Evolutionary conservation across 2,888 invertebrate genomes (phyloP).

Genomic region (Megalurothrips usitatus): DNA sequence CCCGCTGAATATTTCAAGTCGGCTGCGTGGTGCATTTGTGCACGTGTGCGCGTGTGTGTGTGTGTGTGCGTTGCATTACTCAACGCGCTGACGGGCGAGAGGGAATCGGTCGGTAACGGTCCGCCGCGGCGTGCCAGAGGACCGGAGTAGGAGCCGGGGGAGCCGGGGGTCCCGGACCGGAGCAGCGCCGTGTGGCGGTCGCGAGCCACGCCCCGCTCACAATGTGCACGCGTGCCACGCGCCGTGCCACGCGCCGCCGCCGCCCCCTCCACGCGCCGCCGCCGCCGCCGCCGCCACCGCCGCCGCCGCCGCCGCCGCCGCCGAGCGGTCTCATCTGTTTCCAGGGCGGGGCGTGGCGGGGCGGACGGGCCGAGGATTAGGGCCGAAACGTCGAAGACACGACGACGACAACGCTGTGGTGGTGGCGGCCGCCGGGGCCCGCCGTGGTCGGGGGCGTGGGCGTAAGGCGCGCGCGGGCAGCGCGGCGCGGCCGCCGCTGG

Average conservation of each 20-base stretch:
- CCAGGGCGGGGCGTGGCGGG: background rate
- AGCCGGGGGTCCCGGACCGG: too few relatives aligned
- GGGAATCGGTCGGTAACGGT: slow-evolving; percentile 10
- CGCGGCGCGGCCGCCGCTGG: background rate
- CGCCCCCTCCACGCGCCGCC: background rate
- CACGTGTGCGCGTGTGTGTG: background rate
- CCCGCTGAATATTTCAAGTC: slow-evolving; percentile 11
- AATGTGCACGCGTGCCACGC: background rate
- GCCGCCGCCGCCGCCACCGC: background rate
- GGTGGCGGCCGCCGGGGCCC: background rate
- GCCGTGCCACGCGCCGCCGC: background rate
- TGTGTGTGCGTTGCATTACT: slow-evolving; percentile 18
- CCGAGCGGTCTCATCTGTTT: slow-evolving; percentile 9
- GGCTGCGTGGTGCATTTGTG: background rate
- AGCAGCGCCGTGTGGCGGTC: background rate
- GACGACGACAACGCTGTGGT: background rate
- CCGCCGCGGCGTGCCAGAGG: too few relatives aligned
- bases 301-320: background rate
- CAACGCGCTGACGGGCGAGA: background rate
- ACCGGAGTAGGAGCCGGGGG: too few relatives aligned
- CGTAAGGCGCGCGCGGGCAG: background rate
- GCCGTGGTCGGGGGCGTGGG: background rate
- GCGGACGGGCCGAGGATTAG: background rate
- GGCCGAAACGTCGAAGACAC: slow-evolving; percentile 6
- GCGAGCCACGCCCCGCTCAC: background rate